phyloP scores from a whole-genome alignment of 2,888 invertebrate genomes.

The Leptarthrus brevirostris region DNA sequence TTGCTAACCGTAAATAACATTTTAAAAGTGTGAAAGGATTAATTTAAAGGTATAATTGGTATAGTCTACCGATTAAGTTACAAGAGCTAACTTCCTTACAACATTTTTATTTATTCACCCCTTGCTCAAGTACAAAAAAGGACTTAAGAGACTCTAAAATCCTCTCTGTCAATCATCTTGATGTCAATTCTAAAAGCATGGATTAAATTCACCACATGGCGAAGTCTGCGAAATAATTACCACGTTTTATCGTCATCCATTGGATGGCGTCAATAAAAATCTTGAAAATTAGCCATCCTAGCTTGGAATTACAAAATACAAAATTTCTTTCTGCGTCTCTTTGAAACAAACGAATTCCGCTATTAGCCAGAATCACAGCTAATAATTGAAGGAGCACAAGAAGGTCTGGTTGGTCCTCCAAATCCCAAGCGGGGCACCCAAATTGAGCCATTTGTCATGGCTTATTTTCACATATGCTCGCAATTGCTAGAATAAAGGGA shows the following conservation, averaged over 20 bases:
- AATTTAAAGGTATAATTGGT: no score
- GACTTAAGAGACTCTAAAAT: not conserved
- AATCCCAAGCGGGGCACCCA: constrained; percentile 53
- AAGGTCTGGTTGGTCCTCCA: constrained; percentile 8
- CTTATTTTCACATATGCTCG: constrained; percentile 68
- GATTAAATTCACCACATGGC: no score
- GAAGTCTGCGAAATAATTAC: no score
- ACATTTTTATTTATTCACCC: no score
- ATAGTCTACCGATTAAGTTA: no score
- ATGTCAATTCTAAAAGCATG: no score
- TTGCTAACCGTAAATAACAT: no score
- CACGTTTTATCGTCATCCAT: no score
- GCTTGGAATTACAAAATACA: not conserved
- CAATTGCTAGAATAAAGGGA: constrained; percentile 52
- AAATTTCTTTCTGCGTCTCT: not conserved
- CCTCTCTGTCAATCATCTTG: not conserved
- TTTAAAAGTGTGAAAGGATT: no score
- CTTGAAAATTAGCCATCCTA: not conserved
- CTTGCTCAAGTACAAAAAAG: no score
- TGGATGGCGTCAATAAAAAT: no score
- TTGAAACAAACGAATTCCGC: not conserved
- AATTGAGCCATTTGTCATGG: constrained; percentile 68
- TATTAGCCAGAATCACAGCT: constrained; percentile 12
- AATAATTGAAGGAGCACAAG: constrained; percentile 27
- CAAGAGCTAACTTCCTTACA: no score